These are phyloP conservation scores for Eucera pruinosa DNA, from an alignment of 2,888 invertebrate species.

Conservation along the genomic window DNA sequence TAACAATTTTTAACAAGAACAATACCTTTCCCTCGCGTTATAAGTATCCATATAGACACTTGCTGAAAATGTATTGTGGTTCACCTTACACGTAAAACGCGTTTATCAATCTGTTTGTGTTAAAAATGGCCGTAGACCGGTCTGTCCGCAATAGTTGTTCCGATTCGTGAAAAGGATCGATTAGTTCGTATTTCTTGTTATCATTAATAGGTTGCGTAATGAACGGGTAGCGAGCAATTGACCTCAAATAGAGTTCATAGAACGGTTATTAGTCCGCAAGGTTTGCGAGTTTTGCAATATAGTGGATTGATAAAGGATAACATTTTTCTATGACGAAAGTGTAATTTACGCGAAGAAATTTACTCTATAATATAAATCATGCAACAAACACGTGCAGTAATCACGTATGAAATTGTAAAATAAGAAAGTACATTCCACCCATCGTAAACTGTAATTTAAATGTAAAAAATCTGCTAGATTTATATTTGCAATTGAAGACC, in stretches of 20 bases:
- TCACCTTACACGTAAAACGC: neutral
- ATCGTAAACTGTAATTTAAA: too few species aligned
- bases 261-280: neutral
- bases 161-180: neutral
- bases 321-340: too few species aligned
- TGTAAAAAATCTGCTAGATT: too few species aligned
- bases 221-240: slow-evolving; percentile 11
- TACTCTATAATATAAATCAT: too few species aligned
- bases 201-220: neutral
- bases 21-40: neutral
- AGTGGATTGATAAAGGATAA: neutral
- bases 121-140: slow-evolving; percentile 3
- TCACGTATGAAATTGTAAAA: too few species aligned
- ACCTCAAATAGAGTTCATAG: slow-evolving; percentile 7
- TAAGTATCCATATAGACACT: neutral
- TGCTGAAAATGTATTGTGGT: too few species aligned
- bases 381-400: too few species aligned
- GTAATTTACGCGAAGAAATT: too few species aligned
- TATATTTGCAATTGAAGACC: too few species aligned
- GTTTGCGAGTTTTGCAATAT: slow-evolving; percentile 2
- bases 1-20: neutral
- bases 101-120: neutral
- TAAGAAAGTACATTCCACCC: too few species aligned
- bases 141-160: neutral
- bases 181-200: slow-evolving; percentile 4